Evolutionary conservation across 2,113 vertebrate species (phyloP).

Genomic region (Corythornis madagascariensis): DNA sequence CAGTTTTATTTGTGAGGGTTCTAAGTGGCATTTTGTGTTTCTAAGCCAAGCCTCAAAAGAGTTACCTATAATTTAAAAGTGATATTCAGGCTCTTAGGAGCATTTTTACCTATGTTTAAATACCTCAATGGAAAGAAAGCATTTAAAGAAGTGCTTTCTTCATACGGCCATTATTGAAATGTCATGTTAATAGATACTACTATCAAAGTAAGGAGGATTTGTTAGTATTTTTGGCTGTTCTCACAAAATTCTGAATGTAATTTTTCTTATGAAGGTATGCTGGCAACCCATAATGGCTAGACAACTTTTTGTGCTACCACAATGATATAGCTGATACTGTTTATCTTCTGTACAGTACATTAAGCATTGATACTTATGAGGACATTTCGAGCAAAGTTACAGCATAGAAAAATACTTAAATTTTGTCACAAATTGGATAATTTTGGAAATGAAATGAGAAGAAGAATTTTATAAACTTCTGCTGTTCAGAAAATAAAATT

Average conservation of each 20-base stretch:
- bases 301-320: background rate
- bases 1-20: background rate
- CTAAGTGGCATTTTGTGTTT: background rate
- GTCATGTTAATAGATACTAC: slow-evolving; percentile 34
- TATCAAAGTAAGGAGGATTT: background rate
- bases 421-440: background rate
- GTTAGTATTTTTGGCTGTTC: background rate
- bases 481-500: background rate
- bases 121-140: background rate
- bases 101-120: slow-evolving; percentile 16
- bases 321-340: background rate
- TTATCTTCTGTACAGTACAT: background rate
- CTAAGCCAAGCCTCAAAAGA: background rate
- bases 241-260: background rate
- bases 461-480: background rate
- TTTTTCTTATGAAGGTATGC: background rate
- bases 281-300: background rate
- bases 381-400: background rate
- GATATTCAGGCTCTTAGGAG: background rate
- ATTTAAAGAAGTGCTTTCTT: slow-evolving; percentile 24
- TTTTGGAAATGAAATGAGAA: background rate
- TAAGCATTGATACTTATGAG: slow-evolving; percentile 5
- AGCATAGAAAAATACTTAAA: background rate
- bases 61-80: slow-evolving; percentile 6
- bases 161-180: background rate